Evolutionary conservation across 2,888 invertebrate genomes (phyloP).

Genomic region (Lycaena phlaeas): DNA sequence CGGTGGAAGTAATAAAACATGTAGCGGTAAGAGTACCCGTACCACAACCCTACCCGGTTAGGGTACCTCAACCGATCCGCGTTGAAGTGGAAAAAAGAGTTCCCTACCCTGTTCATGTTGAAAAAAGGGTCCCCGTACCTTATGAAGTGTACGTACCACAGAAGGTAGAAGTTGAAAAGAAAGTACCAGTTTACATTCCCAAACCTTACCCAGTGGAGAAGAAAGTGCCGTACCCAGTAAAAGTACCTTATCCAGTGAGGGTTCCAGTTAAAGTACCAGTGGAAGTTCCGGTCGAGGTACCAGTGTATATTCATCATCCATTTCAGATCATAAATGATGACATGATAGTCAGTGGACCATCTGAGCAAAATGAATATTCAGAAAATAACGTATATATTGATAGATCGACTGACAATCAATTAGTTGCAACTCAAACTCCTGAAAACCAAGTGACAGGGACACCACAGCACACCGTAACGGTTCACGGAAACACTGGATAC

Average conservation of each 20-base stretch:
- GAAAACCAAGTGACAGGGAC: conserved; percentile 19
- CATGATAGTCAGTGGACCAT: conserved; percentile 17
- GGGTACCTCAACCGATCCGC: conserved; percentile 66
- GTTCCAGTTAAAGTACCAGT: conserved; percentile 39
- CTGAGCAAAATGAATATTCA: conserved; percentile 1
- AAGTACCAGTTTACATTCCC: conserved; percentile 40
- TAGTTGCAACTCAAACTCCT: not conserved
- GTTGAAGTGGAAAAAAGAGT: conserved; percentile 60
- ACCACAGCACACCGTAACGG: conserved; percentile 37
- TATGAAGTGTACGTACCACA: conserved; percentile 41
- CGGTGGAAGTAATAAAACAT: conserved; percentile 54
- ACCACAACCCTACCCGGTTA: conserved; percentile 67
- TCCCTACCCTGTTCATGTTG: conserved; percentile 58
- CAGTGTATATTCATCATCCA: conserved; percentile 45
- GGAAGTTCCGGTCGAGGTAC: conserved; percentile 44
- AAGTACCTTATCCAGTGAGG: conserved; percentile 37
- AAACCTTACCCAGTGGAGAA: conserved; percentile 45
- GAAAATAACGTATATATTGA: conserved; percentile 10
- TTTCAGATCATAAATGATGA: conserved; percentile 30
- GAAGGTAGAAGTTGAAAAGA: conserved; percentile 42
- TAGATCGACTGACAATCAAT: conserved; percentile 10
- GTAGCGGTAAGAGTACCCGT: conserved; percentile 51
- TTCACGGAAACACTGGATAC: conserved; percentile 40
- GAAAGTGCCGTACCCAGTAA: conserved; percentile 45
- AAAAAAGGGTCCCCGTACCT: conserved; percentile 56